These are phyloP conservation scores for Brachionus angularis DNA, from an alignment of 1,140 invertebrate genomes.

Conservation along the genomic window DNA sequence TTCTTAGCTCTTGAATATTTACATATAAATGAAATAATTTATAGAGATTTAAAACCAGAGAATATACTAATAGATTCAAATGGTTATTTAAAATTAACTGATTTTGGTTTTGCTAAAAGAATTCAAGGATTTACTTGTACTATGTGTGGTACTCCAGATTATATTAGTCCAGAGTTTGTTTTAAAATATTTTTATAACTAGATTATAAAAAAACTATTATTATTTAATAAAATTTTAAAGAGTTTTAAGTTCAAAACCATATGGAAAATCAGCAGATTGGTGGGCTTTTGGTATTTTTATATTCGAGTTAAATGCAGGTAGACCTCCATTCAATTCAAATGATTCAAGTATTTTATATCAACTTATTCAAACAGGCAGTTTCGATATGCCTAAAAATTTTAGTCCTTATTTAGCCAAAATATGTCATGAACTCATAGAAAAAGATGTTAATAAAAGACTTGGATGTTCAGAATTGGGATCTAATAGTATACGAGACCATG, in stretches of 20 bases:
- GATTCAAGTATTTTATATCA: conserved; percentile 46
- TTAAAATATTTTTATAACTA: not conserved
- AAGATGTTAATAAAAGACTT: conserved; percentile 1
- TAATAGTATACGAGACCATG: conserved; percentile 14
- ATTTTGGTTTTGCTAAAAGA: conserved; percentile 49
- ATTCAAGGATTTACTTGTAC: conserved; percentile 46
- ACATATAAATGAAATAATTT: conserved; percentile 65
- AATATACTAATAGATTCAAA: conserved; percentile 43
- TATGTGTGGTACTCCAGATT: conserved; percentile 50
- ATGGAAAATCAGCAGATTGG: conserved; percentile 44
- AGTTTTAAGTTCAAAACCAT: conserved; percentile 16
- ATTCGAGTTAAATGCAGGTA: conserved; percentile 59
- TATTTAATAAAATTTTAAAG: conserved; percentile 45
- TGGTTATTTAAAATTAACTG: conserved; percentile 46
- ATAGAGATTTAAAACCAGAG: conserved; percentile 46
- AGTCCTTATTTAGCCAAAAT: not conserved
- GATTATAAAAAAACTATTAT: not conserved
- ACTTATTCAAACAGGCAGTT: conserved; percentile 44
- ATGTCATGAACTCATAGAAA: not conserved
- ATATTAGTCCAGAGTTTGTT: conserved; percentile 45
- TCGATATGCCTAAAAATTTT: not conserved
- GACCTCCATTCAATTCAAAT: conserved; percentile 71
- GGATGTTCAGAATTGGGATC: conserved; percentile 6
- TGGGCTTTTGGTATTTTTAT: conserved; percentile 61
- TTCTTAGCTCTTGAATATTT: conserved; percentile 87